Evolutionary conservation across 2,113 vertebrate species (phyloP), one percentile per base, ranked within the genome.

Genomic region (Ranitomeya variabilis): DNA sequence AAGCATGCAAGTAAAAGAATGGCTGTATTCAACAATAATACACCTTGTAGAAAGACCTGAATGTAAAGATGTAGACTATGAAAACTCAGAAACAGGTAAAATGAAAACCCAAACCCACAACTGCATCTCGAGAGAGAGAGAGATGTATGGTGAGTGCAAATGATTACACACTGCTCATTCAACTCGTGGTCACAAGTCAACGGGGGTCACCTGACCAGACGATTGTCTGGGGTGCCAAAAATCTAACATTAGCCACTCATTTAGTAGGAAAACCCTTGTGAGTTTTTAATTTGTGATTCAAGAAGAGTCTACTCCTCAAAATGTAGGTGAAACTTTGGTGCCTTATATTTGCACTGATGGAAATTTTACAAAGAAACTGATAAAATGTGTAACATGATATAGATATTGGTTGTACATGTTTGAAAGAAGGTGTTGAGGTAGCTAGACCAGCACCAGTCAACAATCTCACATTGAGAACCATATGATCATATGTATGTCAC

Each of bases 271-370:
- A 57, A 57, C 12, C 7, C 55, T 13, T 57, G 8, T 13, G 12
- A 57, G 9, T 57, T 13, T 71, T 19, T 19, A 10, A 21, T 1
- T 66, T 6, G 18, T 3, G 71, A 51, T 5, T 0, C 37, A 52
- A 52, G 37, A 8, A 76, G 51, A 52, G 31, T 14, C 37, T 62
- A n/a, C 16, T 66, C 62, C 19, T 67, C 45, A 69, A 64, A 21
- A 69, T 83, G 16, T 54, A 80, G 62, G 23, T n/a, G 12, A 13
- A 69, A 67, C 62, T 83, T 83, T 69, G 62, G 81, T 83, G 37
- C 81, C 51, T 83, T 69, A 12, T 66, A 18, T 45, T 45, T 21
- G n/a, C 21, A 52, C 37, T 52, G 81, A 67, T 52, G 8, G 23
- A 10, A 64, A 80, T 23, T 55, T 23, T 57, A 9, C 7, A 81